Evolutionary conservation across 2,797 vertebrate genomes (phyloP), one percentile per base, ranked within the genome.

Genomic region (Chaunax sp.): DNA sequence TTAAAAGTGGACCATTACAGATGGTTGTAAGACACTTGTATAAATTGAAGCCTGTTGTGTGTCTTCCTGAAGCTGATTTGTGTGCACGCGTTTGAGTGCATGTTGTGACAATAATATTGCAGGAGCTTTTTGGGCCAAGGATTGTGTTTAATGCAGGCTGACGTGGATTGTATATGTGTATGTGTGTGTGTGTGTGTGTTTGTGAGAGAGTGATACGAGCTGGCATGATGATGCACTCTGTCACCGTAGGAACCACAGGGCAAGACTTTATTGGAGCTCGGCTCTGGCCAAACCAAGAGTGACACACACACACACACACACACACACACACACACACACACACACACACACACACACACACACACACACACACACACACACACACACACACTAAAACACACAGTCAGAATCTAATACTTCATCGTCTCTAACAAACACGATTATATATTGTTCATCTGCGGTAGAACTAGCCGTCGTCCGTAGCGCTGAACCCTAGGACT

Each of bases 171-270:
- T 64, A 59, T 61, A 44, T 52, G 26, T 50, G 43, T 52, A 30
- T 54, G 50, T 53, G 37, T 65, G 16, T 68, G 54, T 49, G 53
- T 46, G 56, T 33, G 47, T 49, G 54, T 58, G 20, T 41, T 41
- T 47, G 49, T 58, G 57, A 68, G 61, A 66, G 62, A 64, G 79
- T 74, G 59, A 76, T 81, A 73, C 15, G 23, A 70, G 76, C 72
- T 85, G 82, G 80, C 83, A 26, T 78, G 87, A 86, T 87, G 87
- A 91, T 89, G 90, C 59, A 40, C 78, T 82, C 77, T 90, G 87
- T 90, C 85, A 87, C 86, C 28, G 80, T 67, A 76, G 66, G 74
- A 90, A 92, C 89, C 89, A 89, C 80, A 82, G 91, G 90, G 89
- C 82, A 89, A 40, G 54, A 57, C 73, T 84, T 87, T 87, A 84